Base-by-base conservation (phyloP, 2,888 invertebrate genomes). In the Microplitis manilae region DNA sequence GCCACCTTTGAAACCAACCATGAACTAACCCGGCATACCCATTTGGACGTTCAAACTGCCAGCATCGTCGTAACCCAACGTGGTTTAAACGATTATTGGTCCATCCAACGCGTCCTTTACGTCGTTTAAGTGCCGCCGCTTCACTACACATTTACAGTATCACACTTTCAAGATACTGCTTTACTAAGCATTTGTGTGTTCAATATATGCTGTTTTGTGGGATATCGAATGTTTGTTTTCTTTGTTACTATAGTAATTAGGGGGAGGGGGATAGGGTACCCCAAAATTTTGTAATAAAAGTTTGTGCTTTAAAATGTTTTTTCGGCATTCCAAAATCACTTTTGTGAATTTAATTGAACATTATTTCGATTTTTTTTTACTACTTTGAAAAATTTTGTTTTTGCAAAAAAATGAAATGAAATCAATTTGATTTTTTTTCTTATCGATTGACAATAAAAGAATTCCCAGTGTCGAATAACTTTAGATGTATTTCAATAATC, bases 31-130 rank as follows among this genome's bases (percentile, higher is more conserved):
- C 81, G 82, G 86, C 91, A 92, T 91, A 92, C 89, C 90, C 90
- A 90, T 91, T 90, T 90, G 88, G 90, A 90, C 91, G 88, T 88
- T 90, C 91, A 91, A 91, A 91, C 91, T 91, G 90, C 91, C 90
- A 91, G 91, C 91, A 91, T 91, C 91, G 78, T 64, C 69, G 61
- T 81, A 80, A 81, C 69, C 78, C 68, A 78, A 73, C 61, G 74
- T 79, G 78, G 81, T 80, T 73, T 73, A 80, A 81, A 82, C 82
- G 81, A 80, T 81, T 83, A 80, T 80, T 82, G 79, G 82, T 69
- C 80, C 67, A 78, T 80, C 75, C 79, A 79, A 77, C 80, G 76
- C 80, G 64, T 79, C 70, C 76, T 81, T 78, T 73, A 62, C 77
- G 72, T 76, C 79, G 76, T 79, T 77, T 69, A 76, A 77, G 78